Base-by-base conservation (phyloP, 2,888 invertebrate genomes). In the Chrysomela aeneicollis region DNA sequence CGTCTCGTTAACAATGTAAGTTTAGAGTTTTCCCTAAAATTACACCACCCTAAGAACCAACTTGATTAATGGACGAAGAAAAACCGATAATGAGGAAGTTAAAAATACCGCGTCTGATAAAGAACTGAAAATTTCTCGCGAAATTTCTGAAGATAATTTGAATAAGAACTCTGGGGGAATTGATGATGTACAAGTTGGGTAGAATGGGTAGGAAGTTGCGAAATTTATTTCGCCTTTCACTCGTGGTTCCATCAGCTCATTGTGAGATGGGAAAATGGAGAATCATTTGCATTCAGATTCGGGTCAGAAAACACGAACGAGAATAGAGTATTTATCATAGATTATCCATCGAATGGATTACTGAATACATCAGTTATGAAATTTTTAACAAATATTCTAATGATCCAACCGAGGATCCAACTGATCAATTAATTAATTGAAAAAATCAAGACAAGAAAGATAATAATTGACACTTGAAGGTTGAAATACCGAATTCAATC, bases 11-110 rank as follows among this genome's bases (percentile, higher is more conserved):
- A 67, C 67, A 67, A 64, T 64, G 30, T 61, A 59, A 60, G 67
- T 64, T 59, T 67, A 54, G 42, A 58, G 67, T 61, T 67, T 67
- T 59, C 67, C 59, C 54, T 61, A 64, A 64, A 64, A 64, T 67
- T 67, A 61, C 35, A 42, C 21, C 52, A 63, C 49, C 30, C 50
- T 59, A 54, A 58, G 49, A 61, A 50, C 54, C 26, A 22, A 55
- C 47, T 51, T 67, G 61, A 67, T 67, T 67, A 64, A 67, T 67
- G 67, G 55, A 37, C 37, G 47, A 15, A 19, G 52, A 19, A 46
- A 19, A 58, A 37, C 63, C 58, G 57, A 63, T 63, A 63, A 63
- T 63, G 58, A 57, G 46, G 26, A 46, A 57, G 57, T 57, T 57
- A 46, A 57, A 57, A 57, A 57, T 37, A 46, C 32, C 47, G 46